Conservation (phyloP, 2,888 invertebrate genomes). For the Piscicola geometra region DNA sequence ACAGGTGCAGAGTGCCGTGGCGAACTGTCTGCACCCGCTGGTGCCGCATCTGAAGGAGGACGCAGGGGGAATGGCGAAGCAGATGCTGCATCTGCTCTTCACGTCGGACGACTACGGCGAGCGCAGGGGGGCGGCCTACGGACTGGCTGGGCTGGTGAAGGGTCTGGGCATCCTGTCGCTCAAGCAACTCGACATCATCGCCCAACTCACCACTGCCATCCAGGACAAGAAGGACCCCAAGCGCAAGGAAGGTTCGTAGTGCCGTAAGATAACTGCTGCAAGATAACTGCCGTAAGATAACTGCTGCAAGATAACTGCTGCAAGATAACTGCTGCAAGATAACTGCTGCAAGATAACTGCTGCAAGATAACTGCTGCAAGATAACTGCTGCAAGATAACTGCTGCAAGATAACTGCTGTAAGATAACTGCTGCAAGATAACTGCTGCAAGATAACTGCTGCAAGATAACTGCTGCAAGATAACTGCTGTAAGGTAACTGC, state of each 20-base stretch:
- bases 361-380: no score
- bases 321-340: no score
- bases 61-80: conserved; percentile 79
- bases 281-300: no score
- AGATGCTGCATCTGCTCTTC: conserved; percentile 61
- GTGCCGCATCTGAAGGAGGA: conserved; percentile 87
- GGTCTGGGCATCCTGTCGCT: conserved; percentile 91
- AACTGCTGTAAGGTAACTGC: no score
- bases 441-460: no score
- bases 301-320: no score
- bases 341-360: no score
- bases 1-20: conserved; percentile 91
- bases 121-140: conserved; percentile 82
- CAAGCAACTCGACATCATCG: conserved; percentile 93
- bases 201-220: conserved; percentile 81
- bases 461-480: no score
- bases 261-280: no score
- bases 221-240: conserved; percentile 94
- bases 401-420: no score
- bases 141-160: conserved; percentile 88
- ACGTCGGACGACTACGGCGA: conserved; percentile 55
- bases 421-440: no score
- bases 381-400: no score
- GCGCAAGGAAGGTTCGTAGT: conserved; percentile 75
- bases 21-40: conserved; percentile 87